Conservation (phyloP, 2,113 vertebrate genomes). For the Erythrocercus mccallii region DNA sequence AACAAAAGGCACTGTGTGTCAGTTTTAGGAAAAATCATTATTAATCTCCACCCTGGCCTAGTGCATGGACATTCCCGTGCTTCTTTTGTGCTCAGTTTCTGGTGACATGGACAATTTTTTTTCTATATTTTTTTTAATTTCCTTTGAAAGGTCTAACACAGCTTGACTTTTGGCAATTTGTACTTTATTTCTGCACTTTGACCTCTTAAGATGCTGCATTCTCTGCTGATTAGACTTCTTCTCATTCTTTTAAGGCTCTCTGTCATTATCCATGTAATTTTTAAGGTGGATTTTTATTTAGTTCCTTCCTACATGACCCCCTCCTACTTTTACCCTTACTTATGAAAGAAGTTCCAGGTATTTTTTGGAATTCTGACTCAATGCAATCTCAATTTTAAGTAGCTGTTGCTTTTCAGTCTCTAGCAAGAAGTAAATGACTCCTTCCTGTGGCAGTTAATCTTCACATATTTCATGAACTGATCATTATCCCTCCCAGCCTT, state of each 20-base stretch:
- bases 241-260: not conserved
- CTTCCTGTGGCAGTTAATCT: not conserved
- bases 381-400: not conserved
- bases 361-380: not conserved
- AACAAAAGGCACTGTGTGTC: rapidly evolving
- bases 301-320: constrained; percentile 15
- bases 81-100: not conserved
- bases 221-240: not conserved
- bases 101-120: not conserved
- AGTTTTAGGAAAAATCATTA: not conserved
- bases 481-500: not conserved
- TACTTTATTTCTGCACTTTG: constrained; percentile 28
- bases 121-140: not conserved
- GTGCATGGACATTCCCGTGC: not conserved
- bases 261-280: not conserved
- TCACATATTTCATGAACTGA: not conserved
- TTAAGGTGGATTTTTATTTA: constrained; percentile 15
- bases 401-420: not conserved
- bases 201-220: constrained; percentile 11
- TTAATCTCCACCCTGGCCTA: not conserved
- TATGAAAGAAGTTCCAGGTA: not conserved
- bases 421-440: not conserved
- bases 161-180: constrained; percentile 19
- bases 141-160: not conserved
- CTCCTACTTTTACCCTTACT: not conserved